Base-by-base conservation (phyloP, 1,140 invertebrate species). In the Ephestia elutella region DNA sequence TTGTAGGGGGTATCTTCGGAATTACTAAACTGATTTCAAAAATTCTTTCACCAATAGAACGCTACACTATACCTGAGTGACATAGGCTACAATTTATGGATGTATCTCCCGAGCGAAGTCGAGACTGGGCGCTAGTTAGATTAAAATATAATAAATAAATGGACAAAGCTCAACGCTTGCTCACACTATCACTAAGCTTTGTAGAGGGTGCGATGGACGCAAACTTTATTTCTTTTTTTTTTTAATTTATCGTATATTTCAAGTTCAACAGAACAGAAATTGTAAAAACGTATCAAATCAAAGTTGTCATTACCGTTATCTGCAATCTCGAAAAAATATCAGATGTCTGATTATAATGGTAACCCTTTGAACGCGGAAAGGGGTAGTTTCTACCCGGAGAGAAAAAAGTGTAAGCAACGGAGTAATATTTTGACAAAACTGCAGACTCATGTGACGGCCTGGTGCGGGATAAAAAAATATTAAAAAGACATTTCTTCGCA, bases 391-490 rank as follows among this genome's bases (percentile, higher is more conserved):
- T 49, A 51, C 21, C 21, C 10, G 13, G 20, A 25, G 68, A 65
- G 77, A 78, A 82, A 77, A 74, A 69, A 73, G 57, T 70, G 66
- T 65, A 62, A 61, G 20, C 50, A 53, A 76, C 64, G 75, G 63
- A 68, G 65, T 80, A 84, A 86, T 86, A 86, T 84, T 86, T 81
- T 86, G 83, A 86, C 83, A 82, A 86, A 82, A 84, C 65, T 74
- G 78, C 72, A 63, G 81, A 69, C 65, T 86, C 83, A 82, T 66
- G 73, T 86, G 84, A 80, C 82, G 56, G 56, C 61, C 63, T 32
- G 56, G 51, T 62, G 61, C 56, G 18, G 44, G 60, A 61, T 3
- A 44, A 44, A 67, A 62, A 63, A 54, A 59, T 2, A 20, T 50
- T 54, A 56, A 60, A 58, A 56, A 53, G 54, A 57, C 55, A 54